Conservation (phyloP, 2,888 invertebrate genomes). For the Dryadula phaetusa region DNA sequence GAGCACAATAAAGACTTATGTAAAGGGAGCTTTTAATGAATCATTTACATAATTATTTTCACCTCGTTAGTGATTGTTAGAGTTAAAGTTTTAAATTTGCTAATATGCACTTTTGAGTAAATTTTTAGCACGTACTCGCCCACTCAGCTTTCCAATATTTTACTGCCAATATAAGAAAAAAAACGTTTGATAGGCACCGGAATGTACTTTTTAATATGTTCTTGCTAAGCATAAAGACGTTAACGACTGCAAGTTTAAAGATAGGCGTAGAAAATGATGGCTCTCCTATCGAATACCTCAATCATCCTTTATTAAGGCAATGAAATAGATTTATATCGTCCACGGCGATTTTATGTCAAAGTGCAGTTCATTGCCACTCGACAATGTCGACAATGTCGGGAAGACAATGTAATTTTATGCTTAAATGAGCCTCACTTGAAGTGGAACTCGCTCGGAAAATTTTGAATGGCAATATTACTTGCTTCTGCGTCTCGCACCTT, state of each 20-base stretch:
- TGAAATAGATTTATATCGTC: constrained; percentile 81
- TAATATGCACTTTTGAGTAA: constrained; percentile 55
- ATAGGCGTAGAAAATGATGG: constrained; percentile 70
- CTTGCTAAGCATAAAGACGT: constrained; percentile 57
- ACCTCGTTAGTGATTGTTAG: constrained; percentile 71
- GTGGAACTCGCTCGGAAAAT: constrained; percentile 80
- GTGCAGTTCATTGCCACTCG: constrained; percentile 83
- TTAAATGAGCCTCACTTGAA: constrained; percentile 78
- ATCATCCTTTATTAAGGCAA: constrained; percentile 81
- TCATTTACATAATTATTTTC: constrained; percentile 62
- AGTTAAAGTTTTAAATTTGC: constrained; percentile 62
- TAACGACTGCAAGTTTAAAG: constrained; percentile 69
- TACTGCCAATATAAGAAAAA: constrained; percentile 32
- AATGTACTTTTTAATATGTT: constrained; percentile 46
- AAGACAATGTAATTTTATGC: constrained; percentile 84
- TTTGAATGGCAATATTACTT: constrained; percentile 79
- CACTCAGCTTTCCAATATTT: constrained; percentile 28
- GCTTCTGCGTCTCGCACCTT: constrained; percentile 68
- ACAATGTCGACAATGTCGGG: constrained; percentile 79
- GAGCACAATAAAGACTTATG: constrained; percentile 66
- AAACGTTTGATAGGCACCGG: constrained; percentile 33
- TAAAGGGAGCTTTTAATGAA: constrained; percentile 57
- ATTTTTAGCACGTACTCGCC: constrained; percentile 52
- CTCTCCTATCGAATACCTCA: constrained; percentile 73
- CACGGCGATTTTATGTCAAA: constrained; percentile 83